Percentiles rank a stretch among this genome's conserved stretches.
Conservation (phyloP, 2,888 invertebrate species). For the Drosophila aldrichi region DNA sequence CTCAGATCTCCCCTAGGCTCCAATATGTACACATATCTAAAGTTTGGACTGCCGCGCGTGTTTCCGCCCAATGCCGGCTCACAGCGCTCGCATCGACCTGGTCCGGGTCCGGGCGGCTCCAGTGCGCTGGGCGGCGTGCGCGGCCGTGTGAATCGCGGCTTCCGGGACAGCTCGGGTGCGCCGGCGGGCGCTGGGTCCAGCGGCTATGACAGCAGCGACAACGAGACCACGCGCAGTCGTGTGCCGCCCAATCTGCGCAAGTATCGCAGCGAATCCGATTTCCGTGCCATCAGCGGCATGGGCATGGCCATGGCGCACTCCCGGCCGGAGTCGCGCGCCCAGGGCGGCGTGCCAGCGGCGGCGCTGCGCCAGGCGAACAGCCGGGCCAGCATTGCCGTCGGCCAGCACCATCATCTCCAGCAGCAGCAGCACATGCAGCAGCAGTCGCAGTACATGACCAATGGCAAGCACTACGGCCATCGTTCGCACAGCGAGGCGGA, state of each 20-base stretch:
- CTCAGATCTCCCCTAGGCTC: constrained; percentile 92
- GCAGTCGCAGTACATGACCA: constrained; percentile 74
- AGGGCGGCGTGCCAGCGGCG: constrained; percentile 87
- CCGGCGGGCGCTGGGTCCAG: constrained; percentile 89
- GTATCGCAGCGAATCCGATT: constrained; percentile 95
- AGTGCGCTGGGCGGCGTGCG: constrained; percentile 83
- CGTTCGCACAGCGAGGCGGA: constrained; percentile 95
- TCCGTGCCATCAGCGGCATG: constrained; percentile 86
- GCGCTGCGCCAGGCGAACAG: constrained; percentile 90
- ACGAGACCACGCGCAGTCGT: constrained; percentile 88
- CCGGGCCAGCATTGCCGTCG: constrained; percentile 86
- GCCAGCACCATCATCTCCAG: constrained; percentile 75
- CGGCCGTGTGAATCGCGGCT: constrained; percentile 87
- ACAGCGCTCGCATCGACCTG: constrained; percentile 87
- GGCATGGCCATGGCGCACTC: constrained; percentile 76
- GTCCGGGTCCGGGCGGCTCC: constrained; percentile 79
- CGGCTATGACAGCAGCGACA: constrained; percentile 96
- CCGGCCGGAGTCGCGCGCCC: constrained; percentile 84
- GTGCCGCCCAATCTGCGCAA: constrained; percentile 87
- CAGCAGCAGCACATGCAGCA: constrained; percentile 47
- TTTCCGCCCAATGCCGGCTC: constrained; percentile 94
- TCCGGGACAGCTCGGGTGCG: constrained; percentile 87
- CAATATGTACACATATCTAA: constrained; percentile 97
- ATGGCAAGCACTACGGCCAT: constrained; percentile 85
- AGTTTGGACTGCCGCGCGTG: constrained; percentile 96